These are phyloP conservation scores for Caenorhabditis tropicalis DNA, from an alignment of 1,140 invertebrate species.

Conservation along the genomic window DNA sequence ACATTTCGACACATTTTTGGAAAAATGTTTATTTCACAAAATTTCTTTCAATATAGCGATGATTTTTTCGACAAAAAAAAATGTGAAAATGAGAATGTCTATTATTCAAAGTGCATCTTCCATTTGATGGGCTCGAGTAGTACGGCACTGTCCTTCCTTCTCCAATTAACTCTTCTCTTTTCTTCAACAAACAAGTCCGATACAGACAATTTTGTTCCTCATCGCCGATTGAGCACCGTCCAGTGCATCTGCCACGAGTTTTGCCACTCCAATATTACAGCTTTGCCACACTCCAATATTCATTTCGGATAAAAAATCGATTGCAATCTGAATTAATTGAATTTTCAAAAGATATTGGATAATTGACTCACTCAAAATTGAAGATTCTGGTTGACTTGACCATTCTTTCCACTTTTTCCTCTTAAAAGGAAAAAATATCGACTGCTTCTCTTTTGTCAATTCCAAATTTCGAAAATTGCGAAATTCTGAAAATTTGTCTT, in stretches of 20 bases:
- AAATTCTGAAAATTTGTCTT: no score
- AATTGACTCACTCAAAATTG: slow-evolving; percentile 81
- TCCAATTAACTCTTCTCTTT: slow-evolving; percentile 82
- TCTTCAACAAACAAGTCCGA: slow-evolving; percentile 93
- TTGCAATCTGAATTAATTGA: slow-evolving; percentile 79
- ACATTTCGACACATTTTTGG: no score
- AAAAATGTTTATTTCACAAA: no score
- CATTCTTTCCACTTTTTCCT: no score
- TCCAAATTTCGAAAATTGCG: no score
- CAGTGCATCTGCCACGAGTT: slow-evolving; percentile 68
- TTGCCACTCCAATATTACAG: slow-evolving; percentile 65
- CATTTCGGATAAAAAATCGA: slow-evolving; percentile 88
- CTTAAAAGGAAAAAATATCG: no score
- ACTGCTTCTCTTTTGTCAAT: no score
- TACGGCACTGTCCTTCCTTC: slow-evolving; percentile 75
- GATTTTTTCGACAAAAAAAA: no score
- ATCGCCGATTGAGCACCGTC: slow-evolving; percentile 65
- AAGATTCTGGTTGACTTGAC: slow-evolving; percentile 93
- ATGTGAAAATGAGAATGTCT: slow-evolving; percentile 95
- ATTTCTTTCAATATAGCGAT: no score
- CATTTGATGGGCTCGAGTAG: not conserved
- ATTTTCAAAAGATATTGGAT: not conserved
- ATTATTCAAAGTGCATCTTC: slow-evolving; percentile 82
- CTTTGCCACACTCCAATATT: slow-evolving; percentile 85
- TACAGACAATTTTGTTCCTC: slow-evolving; percentile 72